These are phyloP conservation scores for Pelochelys cantorii DNA, from an alignment of 2,797 vertebrate species.

Conservation along the genomic window DNA sequence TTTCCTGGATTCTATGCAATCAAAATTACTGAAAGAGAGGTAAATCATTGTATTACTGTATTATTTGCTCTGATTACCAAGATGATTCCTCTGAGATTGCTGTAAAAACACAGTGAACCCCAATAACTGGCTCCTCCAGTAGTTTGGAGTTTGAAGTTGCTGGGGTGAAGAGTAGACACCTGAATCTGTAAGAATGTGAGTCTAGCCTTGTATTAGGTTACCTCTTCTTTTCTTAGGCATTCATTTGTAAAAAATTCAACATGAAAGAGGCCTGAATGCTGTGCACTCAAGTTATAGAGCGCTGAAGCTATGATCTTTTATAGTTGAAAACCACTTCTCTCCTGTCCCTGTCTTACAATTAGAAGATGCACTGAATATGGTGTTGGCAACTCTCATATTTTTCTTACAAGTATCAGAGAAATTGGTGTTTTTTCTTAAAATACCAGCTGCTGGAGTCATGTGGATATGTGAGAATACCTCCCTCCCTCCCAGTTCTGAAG, in stretches of 20 bases:
- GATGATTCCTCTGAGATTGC: background rate
- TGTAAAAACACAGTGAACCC: background rate
- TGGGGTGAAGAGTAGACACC: background rate
- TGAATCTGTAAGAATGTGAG: background rate
- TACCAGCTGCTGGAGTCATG: background rate
- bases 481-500: background rate
- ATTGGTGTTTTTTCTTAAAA: background rate
- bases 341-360: background rate
- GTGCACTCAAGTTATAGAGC: background rate
- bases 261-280: background rate
- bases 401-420: background rate
- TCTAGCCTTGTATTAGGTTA: background rate
- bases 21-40: background rate
- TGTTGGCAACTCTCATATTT: background rate
- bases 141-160: background rate
- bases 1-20: background rate
- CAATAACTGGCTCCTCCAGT: background rate
- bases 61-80: background rate
- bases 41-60: background rate
- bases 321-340: background rate
- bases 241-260: background rate
- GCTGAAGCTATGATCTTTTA: background rate
- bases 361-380: background rate
- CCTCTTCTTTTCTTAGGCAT: background rate
- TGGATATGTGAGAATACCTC: background rate